Evolutionary conservation across 64 coral and sea anemone species (phyloP).

Genomic region (Pachyseris speciosa): DNA sequence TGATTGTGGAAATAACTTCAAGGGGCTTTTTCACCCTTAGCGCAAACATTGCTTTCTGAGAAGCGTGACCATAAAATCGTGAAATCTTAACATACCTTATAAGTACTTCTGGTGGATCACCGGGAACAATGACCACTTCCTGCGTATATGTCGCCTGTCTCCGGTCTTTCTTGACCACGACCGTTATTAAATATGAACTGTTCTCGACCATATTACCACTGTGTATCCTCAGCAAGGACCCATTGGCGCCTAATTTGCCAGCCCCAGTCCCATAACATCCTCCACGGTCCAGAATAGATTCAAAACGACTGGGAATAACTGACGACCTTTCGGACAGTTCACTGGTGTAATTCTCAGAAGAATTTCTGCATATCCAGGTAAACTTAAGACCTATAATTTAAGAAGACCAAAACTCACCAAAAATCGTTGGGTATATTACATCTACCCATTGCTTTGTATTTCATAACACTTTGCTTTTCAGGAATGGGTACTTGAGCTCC

Average conservation of each 20-base stretch:
- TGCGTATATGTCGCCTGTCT: slow-evolving; percentile 7
- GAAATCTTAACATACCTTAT: slow-evolving; percentile 3
- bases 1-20: too few relatives aligned
- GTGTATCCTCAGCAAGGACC: not conserved
- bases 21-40: too few relatives aligned
- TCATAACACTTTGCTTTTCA: too few relatives aligned
- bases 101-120: not conserved
- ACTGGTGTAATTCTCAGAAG: not conserved
- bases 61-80: too few relatives aligned
- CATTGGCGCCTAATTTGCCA: slow-evolving; percentile 3
- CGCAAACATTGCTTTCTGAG: too few relatives aligned
- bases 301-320: not conserved
- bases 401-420: too few relatives aligned
- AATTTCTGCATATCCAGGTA: slow-evolving; percentile 31
- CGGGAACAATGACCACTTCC: slow-evolving; percentile 25
- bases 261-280: slow-evolving; percentile 63
- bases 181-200: slow-evolving; percentile 31
- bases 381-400: slow-evolving; percentile 1
- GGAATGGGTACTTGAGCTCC: too few relatives aligned
- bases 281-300: not conserved
- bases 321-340: slow-evolving; percentile 3
- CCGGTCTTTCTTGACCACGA: slow-evolving; percentile 1
- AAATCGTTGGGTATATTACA: too few relatives aligned
- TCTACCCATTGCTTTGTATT: too few relatives aligned
- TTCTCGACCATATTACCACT: slow-evolving; percentile 15